Evolutionary conservation across 2,888 invertebrate genomes (phyloP).

Genomic region (Mellilla xanthometata): DNA sequence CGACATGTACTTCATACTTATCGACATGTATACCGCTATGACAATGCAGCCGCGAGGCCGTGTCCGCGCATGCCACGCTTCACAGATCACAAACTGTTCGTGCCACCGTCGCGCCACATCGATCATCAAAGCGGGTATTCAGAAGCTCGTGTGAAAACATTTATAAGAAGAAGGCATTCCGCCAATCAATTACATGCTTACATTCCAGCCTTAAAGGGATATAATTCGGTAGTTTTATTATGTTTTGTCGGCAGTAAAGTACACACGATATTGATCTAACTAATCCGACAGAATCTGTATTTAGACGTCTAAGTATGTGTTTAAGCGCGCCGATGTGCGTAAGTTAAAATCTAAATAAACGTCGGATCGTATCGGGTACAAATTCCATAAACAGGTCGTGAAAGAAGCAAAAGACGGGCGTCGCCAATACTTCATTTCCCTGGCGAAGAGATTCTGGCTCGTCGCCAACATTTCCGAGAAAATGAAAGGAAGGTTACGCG

Average conservation of each 20-base stretch:
- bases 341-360: constrained; percentile 61
- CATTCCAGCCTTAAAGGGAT: constrained; percentile 19
- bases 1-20: constrained; percentile 64
- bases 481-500: constrained; percentile 76
- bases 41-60: constrained; percentile 50
- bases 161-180: constrained; percentile 6
- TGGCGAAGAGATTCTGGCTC: constrained; percentile 65
- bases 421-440: constrained; percentile 74
- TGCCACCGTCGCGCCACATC: constrained; percentile 1
- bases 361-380: constrained; percentile 50
- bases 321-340: constrained; percentile 44
- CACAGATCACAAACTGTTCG: constrained; percentile 47
- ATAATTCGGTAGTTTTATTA: constrained; percentile 24
- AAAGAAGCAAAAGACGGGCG: constrained; percentile 64
- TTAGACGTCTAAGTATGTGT: constrained; percentile 30
- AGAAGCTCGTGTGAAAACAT: constrained; percentile 7
- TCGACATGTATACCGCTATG: constrained; percentile 56
- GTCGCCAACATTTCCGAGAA: constrained; percentile 77
- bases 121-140: constrained; percentile 3
- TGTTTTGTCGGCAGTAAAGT: constrained; percentile 25
- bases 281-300: constrained; percentile 25
- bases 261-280: constrained; percentile 27
- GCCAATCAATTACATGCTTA: constrained; percentile 19
- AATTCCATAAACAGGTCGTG: constrained; percentile 73
- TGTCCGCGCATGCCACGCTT: constrained; percentile 45